These are phyloP conservation scores for Stegastes partitus DNA, from an alignment of 2,113 vertebrate species.

Conservation along the genomic window DNA sequence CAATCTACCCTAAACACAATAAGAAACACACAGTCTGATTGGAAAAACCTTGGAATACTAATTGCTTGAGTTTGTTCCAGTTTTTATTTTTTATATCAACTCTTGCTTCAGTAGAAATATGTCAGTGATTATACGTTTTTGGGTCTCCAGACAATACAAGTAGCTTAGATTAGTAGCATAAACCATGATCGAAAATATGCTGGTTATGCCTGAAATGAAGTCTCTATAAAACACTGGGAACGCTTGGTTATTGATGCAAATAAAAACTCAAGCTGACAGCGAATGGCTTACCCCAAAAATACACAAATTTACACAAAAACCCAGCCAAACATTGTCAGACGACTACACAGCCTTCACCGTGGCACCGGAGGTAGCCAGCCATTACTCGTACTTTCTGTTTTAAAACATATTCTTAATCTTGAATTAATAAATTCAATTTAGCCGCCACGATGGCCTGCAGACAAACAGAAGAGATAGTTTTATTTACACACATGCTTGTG, in stretches of 20 bases:
- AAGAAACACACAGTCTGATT: background rate
- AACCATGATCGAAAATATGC: background rate
- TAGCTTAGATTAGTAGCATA: background rate
- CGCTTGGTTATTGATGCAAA: background rate
- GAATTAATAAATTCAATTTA: constrained; percentile 39
- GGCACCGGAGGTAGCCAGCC: background rate
- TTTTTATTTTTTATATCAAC: background rate
- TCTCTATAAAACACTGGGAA: background rate
- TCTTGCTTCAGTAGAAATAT: background rate
- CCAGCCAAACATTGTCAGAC: no score
- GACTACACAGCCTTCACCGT: background rate
- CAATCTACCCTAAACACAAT: background rate
- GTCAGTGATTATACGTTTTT: background rate
- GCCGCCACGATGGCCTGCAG: constrained; percentile 9
- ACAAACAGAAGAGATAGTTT: background rate
- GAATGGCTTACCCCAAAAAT: background rate
- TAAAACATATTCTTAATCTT: background rate
- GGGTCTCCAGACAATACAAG: background rate
- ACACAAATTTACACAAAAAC: background rate
- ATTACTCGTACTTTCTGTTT: background rate
- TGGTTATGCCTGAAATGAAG: background rate
- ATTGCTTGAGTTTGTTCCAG: background rate
- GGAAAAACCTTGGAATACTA: background rate
- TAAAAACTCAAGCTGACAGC: background rate
- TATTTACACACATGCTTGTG: constrained; percentile 30